These are phyloP conservation scores for Phrynocephalus versicolor DNA, from an alignment of 2,113 vertebrate genomes.

Conservation along the genomic window DNA sequence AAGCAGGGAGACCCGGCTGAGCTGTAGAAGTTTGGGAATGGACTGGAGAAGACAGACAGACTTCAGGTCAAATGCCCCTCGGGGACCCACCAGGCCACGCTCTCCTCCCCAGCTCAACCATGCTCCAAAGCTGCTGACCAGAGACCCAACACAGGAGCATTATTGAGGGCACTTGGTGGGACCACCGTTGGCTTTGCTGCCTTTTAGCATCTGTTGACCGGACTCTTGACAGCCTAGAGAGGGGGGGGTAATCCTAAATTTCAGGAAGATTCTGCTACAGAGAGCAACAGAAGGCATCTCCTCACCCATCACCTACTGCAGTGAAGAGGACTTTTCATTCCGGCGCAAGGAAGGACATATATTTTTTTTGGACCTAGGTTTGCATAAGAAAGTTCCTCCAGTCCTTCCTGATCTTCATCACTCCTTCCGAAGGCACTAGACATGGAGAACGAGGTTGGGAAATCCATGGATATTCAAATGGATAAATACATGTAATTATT, in stretches of 20 bases:
- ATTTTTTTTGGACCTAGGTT: conserved; percentile 18
- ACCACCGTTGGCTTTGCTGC: not conserved
- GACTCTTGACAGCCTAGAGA: rapidly evolving
- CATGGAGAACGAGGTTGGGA: conserved; percentile 73
- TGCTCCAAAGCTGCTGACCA: not conserved
- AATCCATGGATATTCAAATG: conserved; percentile 75
- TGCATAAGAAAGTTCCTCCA: not conserved
- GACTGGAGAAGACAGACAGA: conserved; percentile 40
- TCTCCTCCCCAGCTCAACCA: rapidly evolving
- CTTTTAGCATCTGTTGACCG: not conserved
- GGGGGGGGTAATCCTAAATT: not conserved
- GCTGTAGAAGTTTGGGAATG: conserved; percentile 38
- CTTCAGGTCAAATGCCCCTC: not conserved
- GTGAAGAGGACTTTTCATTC: no score
- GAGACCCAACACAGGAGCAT: not conserved
- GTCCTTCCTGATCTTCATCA: not conserved
- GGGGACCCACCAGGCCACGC: not conserved
- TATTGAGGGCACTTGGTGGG: not conserved
- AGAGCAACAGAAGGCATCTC: no score
- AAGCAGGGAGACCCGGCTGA: conserved; percentile 53
- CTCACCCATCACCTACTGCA: no score
- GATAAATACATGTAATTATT: conserved; percentile 76
- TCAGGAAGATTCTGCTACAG: not conserved
- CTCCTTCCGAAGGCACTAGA: conserved; percentile 13
- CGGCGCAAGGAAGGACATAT: not conserved